Evolutionary conservation across 2,113 vertebrate species (phyloP), one percentile per base, ranked within the genome.

Genomic region (Dendropsophus ebraccatus): DNA sequence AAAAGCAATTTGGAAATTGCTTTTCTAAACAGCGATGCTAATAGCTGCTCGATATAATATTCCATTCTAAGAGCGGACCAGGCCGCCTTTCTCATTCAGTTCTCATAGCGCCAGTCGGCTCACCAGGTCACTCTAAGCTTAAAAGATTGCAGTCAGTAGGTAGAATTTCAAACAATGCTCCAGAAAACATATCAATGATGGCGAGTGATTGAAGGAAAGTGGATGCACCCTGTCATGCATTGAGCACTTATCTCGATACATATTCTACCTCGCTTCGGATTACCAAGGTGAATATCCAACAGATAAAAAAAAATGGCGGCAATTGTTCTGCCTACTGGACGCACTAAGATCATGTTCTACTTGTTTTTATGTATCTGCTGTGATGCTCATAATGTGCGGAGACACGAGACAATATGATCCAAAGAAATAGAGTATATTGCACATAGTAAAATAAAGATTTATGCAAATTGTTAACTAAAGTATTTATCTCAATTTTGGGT

Each of bases 21-120:
- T 82, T 82, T 82, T 82, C 62, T 82, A 69, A 82, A 82, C 80
- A 81, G 80, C 28, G 54, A 82, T 82, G 62, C 62, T 82, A 82
- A 82, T 69, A 65, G 78, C 78, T 81, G 60, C 45, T 82, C 80
- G 49, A 52, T 50, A 82, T 69, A 82, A 69, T 82, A 23, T 58
- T 41, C 80, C 41, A 82, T 82, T 69, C 78, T 62, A 45, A 65
- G 62, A 47, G 37, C 56, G 45, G 78, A 45, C 78, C 19, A 19
- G 32, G 12, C 37, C 28, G 52, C 35, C 58, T 47, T 47, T 62
- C 78, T 45, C 78, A 62, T 69, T 69, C 41, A 5, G 41, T 82
- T 82, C 80, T 82, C 62, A 49, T 52, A 45, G 62, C 37, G 80
- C 25, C 80, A 82, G 69, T 82, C 47, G 0, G 52, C 47, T 47